Base-by-base conservation (phyloP, 2,113 vertebrate species). In the Corythaeola cristata region DNA sequence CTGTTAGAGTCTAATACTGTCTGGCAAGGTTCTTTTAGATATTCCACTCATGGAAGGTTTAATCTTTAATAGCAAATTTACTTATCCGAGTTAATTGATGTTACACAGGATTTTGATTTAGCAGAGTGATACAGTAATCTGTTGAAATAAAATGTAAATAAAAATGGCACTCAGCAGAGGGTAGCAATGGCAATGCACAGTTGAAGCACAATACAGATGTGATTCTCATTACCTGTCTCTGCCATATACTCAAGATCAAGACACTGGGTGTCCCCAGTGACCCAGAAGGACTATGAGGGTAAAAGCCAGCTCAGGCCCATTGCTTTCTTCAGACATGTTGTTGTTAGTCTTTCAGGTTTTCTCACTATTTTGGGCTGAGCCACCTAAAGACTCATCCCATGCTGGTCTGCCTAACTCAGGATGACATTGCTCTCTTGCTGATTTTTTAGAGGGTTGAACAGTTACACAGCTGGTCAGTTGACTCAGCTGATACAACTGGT, bases 351-450 rank as follows among this genome's bases (percentile, higher is more conserved):
- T 55, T 60, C 23, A 12, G 13, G 18, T 66, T 45, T 35, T 55
- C 9, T 30, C 2, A 8, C 8, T 33, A 1, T 37, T 37, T 77
- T 90, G 11, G 14, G 30, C 22, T 41, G 32, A 72, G 11, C n/a
- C 24, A 41, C 1, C 0, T 35, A 28, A 2, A 6, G 4, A 11
- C 3, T 33, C 0, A 0, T 15, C 32, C 15, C n/a, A 3, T 37
- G 58, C 27, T 28, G 4, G 4, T 71, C 35, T 59, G 45, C 21
- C 50, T 69, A 30, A 7, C 12, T 60, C 9, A 28, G 30, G 37
- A 59, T 37, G 45, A 22, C 0, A 2, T 6, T 58, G 35, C 13
- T 1, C 5, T 5, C 12, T 21, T 35, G n/a, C n/a, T 28, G 2
- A 7, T n/a, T 14, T 8, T 7, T 20, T 27, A 6, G 9, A 44